Conservation (phyloP, 2,888 invertebrate genomes). For the Lottia scabra region DNA sequence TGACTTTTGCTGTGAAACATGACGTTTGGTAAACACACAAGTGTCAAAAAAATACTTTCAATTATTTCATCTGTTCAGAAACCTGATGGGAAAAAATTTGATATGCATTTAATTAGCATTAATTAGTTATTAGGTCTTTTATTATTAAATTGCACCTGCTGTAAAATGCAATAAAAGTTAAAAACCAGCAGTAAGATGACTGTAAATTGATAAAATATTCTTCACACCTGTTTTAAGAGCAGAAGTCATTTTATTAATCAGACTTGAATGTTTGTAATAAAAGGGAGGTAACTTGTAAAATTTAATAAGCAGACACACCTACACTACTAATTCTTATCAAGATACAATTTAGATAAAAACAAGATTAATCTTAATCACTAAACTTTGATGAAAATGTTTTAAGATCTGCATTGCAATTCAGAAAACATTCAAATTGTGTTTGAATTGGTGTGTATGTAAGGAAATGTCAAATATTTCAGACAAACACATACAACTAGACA, state of each 20-base stretch:
- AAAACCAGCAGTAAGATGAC: too few relatives aligned
- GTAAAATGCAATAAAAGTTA: too few relatives aligned
- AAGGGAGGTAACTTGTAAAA: slow-evolving; percentile 1
- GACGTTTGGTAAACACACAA: not conserved
- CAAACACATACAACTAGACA: too few relatives aligned
- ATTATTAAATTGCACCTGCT: not conserved
- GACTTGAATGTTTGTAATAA: not conserved
- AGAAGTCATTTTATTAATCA: not conserved
- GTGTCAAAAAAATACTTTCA: slow-evolving; percentile 1
- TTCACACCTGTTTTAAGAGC: not conserved
- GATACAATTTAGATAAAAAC: too few relatives aligned
- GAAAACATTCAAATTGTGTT: too few relatives aligned
- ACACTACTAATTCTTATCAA: not conserved
- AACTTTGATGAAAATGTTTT: too few relatives aligned
- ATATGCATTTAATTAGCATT: not conserved
- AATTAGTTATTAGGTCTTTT: not conserved
- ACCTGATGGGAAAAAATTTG: not conserved
- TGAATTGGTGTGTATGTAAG: too few relatives aligned
- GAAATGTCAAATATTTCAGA: too few relatives aligned
- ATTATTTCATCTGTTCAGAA: not conserved
- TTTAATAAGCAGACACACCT: slow-evolving; percentile 3
- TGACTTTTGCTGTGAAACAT: not conserved
- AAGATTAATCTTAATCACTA: too few relatives aligned
- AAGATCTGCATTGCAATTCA: too few relatives aligned
- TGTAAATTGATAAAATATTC: not conserved